phyloP scores from a whole-genome alignment of 2,888 invertebrate species.

The Agrilus biguttatus region DNA sequence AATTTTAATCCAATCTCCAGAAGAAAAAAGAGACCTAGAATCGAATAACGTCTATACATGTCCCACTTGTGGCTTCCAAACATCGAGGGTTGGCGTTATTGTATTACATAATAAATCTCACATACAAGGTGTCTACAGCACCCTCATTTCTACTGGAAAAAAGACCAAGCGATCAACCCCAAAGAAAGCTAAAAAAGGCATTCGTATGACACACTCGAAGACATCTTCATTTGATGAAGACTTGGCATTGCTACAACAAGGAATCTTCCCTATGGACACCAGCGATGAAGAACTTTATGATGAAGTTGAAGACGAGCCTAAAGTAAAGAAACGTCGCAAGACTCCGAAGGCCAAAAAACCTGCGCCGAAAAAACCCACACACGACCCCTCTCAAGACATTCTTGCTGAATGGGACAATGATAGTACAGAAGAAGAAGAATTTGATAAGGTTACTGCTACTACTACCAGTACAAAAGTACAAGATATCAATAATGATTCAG shows the following conservation, averaged over 20 bases:
- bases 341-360: conserved; percentile 5
- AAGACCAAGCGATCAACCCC: conserved; percentile 14
- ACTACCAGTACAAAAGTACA: conserved; percentile 10
- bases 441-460: conserved; percentile 1
- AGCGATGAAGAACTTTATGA: conserved; percentile 10
- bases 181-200: conserved; percentile 11
- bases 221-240: conserved; percentile 19
- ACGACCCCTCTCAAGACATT: conserved; percentile 31
- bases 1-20: conserved; percentile 45
- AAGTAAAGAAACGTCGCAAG: conserved; percentile 10
- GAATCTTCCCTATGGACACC: conserved; percentile 10
- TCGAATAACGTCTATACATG: conserved; percentile 13
- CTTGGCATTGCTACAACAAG: conserved; percentile 16
- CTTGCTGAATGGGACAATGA: conserved; percentile 68
- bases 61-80: conserved; percentile 35
- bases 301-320: conserved; percentile 10
- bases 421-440: conserved; percentile 21
- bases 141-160: conserved; percentile 16
- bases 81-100: conserved; percentile 56
- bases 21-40: conserved; percentile 11
- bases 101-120: conserved; percentile 61
- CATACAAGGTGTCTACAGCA: conserved; percentile 31
- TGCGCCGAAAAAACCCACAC: conserved; percentile 2
- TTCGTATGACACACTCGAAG: conserved; percentile 12
- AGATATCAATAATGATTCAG: conserved; percentile 7